Conservation (phyloP, 2,797 vertebrate genomes). For the Mallotus villosus region DNA sequence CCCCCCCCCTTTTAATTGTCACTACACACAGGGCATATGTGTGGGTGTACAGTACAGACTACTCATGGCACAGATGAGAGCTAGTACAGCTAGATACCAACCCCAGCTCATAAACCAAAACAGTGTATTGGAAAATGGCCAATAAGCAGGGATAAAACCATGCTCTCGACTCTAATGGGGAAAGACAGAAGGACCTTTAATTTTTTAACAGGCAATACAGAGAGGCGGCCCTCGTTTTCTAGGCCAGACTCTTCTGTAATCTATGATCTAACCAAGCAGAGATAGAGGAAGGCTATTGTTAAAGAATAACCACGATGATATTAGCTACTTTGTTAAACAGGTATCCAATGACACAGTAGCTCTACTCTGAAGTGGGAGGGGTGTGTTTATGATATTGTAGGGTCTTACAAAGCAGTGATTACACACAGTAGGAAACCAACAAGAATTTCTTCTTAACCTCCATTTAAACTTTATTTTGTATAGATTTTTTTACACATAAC, state of each 20-base stretch:
- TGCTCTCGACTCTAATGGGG: conserved; percentile 19
- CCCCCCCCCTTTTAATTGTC: no score
- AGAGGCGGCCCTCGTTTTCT: conserved; percentile 23
- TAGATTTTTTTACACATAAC: no score
- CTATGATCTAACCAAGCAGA: background rate
- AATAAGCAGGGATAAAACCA: conserved; percentile 18
- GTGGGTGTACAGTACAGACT: no score
- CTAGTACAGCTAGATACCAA: background rate
- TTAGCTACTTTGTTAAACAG: conserved; percentile 18
- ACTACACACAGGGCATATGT: no score
- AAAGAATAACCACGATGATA: conserved; percentile 24
- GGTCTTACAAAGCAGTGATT: background rate
- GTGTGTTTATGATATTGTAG: background rate
- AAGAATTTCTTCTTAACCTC: background rate
- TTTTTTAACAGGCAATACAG: conserved; percentile 35
- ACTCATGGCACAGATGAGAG: background rate
- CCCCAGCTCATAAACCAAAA: background rate
- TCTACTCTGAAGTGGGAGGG: background rate
- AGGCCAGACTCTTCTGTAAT: conserved; percentile 34
- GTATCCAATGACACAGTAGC: conserved; percentile 2
- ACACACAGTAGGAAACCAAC: no score
- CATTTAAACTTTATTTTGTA: background rate
- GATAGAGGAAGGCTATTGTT: conserved; percentile 28
- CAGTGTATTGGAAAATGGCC: background rate
- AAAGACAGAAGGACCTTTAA: conserved; percentile 9